A percentile compares a stretch with the other conserved stretches of the same genome.
These are phyloP conservation scores for Pollachius pollachius DNA, from an alignment of 2,113 vertebrate species.

Conservation along the genomic window DNA sequence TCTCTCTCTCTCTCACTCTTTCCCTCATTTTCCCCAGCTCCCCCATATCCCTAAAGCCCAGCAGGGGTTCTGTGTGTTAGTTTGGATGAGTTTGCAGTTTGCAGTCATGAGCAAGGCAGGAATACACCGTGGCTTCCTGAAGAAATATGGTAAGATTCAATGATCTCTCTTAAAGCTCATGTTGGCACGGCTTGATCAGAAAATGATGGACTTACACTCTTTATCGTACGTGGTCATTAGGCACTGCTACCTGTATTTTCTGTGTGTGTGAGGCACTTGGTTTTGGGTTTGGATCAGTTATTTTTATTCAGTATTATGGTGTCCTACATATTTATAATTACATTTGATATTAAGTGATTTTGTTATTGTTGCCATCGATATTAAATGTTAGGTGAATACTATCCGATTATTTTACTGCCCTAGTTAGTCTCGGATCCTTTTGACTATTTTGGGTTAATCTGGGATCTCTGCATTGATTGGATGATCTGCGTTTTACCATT, in stretches of 20 bases:
- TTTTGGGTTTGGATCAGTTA: not conserved
- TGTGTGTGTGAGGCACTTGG: not conserved
- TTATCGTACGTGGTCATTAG: not conserved
- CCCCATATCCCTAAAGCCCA: conserved; percentile 39
- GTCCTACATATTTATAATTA: no score
- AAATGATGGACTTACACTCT: not conserved
- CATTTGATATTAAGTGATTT: no score
- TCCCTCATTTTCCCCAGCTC: conserved; percentile 8
- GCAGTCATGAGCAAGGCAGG: conserved; percentile 69
- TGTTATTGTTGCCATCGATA: no score
- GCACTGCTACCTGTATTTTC: not conserved
- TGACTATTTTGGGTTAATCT: no score
- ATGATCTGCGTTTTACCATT: no score
- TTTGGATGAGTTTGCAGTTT: conserved; percentile 25
- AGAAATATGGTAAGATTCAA: conserved; percentile 76
- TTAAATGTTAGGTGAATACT: no score
- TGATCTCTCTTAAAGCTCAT: no score
- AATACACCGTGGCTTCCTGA: conserved; percentile 76
- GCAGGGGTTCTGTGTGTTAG: conserved; percentile 38
- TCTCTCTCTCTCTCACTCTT: conserved; percentile 27
- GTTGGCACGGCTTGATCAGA: no score
- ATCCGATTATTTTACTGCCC: no score
- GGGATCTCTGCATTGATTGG: no score
- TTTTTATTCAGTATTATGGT: not conserved
- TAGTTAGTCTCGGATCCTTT: no score